phyloP scores from a whole-genome alignment of 2,797 vertebrate species.

The Intellagama lesueurii region DNA sequence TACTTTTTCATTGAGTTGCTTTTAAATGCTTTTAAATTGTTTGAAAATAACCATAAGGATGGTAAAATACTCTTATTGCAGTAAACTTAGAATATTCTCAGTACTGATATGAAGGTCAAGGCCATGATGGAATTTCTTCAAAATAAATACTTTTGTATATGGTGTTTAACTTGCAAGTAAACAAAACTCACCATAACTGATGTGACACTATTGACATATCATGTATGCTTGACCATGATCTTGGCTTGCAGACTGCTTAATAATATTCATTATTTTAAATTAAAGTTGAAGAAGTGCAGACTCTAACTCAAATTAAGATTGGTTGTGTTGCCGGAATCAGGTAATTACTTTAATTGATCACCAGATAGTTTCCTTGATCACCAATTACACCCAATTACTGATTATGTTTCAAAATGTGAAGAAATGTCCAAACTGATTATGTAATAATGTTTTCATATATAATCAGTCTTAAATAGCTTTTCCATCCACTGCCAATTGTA shows the following conservation, averaged over 20 bases:
- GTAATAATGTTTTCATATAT: constrained; percentile 84
- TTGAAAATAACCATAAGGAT: constrained; percentile 29
- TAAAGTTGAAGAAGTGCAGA: constrained; percentile 95
- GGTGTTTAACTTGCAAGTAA: constrained; percentile 71
- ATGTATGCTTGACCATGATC: constrained; percentile 82
- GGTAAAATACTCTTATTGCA: neutral
- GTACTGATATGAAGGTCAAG: constrained; percentile 39
- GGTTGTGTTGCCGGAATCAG: constrained; percentile 98
- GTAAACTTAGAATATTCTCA: constrained; percentile 10
- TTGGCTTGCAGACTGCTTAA: constrained; percentile 86
- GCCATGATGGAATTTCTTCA: constrained; percentile 26
- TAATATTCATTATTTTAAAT: constrained; percentile 93
- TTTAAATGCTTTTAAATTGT: neutral
- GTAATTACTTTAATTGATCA: constrained; percentile 99
- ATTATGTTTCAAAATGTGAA: constrained; percentile 94
- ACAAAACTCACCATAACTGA: constrained; percentile 64
- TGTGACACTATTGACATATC: constrained; percentile 62
- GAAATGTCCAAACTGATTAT: constrained; percentile 87
- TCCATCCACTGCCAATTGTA: constrained; percentile 80
- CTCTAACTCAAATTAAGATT: constrained; percentile 90
- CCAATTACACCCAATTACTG: constrained; percentile 93
- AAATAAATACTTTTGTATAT: constrained; percentile 44
- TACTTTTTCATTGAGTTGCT: constrained; percentile 1
- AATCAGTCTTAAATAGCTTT: constrained; percentile 84
- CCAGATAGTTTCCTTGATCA: constrained; percentile 96